A percentile compares a stretch with the other conserved stretches of the same genome.
Conservation (phyloP, 2,888 invertebrate genomes). For the Tenodera sinensis region DNA sequence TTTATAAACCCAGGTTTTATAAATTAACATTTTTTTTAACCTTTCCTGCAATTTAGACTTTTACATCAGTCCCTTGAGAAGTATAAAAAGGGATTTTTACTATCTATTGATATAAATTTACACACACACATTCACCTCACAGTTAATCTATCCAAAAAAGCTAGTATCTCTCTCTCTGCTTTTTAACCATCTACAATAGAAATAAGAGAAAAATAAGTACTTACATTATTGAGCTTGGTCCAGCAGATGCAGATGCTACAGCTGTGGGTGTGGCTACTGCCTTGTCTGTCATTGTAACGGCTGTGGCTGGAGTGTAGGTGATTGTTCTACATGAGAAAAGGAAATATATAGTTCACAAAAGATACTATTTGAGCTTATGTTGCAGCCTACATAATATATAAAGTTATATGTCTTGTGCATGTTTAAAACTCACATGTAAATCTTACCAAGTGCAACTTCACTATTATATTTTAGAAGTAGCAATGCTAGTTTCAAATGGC, state of each 20-base stretch:
- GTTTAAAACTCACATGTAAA: no score
- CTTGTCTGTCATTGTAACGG: background rate
- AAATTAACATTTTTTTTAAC: no score
- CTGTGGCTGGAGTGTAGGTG: background rate
- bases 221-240: constrained; percentile 5
- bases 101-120: no score
- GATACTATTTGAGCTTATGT: background rate
- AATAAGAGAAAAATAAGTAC: background rate
- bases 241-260: background rate
- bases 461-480: no score
- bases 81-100: background rate
- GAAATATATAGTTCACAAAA: background rate
- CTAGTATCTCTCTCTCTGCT: background rate
- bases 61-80: background rate
- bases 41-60: background rate
- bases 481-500: no score
- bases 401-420: no score
- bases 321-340: no score
- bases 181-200: background rate
- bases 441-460: no score
- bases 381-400: no score
- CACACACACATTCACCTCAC: no score
- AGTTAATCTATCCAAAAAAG: no score
- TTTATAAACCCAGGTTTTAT: no score
- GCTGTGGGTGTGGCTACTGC: background rate